Conservation (phyloP, 2,797 vertebrate species). For the Lerista edwardsae region DNA sequence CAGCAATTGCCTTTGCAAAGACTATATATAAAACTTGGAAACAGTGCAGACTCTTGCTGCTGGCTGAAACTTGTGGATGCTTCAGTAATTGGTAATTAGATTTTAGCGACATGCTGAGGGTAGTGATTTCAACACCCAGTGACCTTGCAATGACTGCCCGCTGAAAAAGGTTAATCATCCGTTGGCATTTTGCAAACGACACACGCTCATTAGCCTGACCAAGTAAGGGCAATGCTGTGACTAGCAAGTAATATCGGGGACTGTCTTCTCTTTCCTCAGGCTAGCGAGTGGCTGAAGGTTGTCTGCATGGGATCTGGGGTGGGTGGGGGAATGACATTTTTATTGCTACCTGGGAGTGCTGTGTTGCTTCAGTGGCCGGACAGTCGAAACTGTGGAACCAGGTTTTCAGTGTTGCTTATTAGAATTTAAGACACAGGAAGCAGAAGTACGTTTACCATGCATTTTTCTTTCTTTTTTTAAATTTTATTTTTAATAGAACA, state of each 20-base stretch:
- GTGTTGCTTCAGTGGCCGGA: constrained; percentile 21
- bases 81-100: constrained; percentile 32
- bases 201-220: neutral
- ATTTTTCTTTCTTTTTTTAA: too few species aligned
- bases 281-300: constrained; percentile 4
- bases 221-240: constrained; percentile 8
- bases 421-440: neutral
- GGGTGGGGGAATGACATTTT: constrained; percentile 43
- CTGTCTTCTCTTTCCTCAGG: neutral
- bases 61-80: constrained; percentile 28
- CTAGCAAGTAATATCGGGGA: constrained; percentile 18
- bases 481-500: too few species aligned
- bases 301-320: constrained; percentile 24
- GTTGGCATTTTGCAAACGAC: neutral
- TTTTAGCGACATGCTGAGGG: constrained; percentile 27
- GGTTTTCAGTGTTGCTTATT: neutral
- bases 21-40: neutral
- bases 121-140: constrained; percentile 24
- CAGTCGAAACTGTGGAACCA: neutral
- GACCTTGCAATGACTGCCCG: neutral
- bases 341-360: constrained; percentile 7
- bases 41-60: neutral
- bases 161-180: neutral
- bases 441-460: neutral
- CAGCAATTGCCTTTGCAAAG: neutral